A percentile compares a stretch with the other conserved stretches of the same genome.
phyloP scores from a whole-genome alignment of 2,888 invertebrate species.

The Netelia virgata region DNA sequence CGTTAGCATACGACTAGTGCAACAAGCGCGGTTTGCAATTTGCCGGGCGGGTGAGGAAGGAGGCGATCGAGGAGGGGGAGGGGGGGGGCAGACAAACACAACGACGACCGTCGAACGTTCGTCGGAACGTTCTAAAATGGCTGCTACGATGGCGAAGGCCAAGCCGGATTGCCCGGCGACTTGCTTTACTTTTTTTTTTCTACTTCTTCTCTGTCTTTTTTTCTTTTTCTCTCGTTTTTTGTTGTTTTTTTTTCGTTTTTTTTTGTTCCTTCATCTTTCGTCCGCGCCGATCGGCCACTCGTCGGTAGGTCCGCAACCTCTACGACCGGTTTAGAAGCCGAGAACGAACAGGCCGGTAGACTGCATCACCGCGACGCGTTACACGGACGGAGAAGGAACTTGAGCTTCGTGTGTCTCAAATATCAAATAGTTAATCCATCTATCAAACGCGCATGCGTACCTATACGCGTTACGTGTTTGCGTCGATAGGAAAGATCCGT shows the following conservation, averaged over 20 bases:
- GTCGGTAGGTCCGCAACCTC: slow-evolving; percentile 54
- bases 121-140: slow-evolving; percentile 82
- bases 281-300: slow-evolving; percentile 61
- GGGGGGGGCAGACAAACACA: slow-evolving; percentile 61
- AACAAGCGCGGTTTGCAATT: too few species aligned
- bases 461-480: too few species aligned
- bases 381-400: slow-evolving; percentile 6
- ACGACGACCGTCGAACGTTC: slow-evolving; percentile 82
- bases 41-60: background rate
- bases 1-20: too few species aligned
- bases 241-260: slow-evolving; percentile 2
- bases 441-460: background rate
- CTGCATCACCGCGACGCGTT: slow-evolving; percentile 23
- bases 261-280: slow-evolving; percentile 46
- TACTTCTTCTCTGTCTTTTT: slow-evolving; percentile 44
- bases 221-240: background rate
- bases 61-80: slow-evolving; percentile 3
- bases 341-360: slow-evolving; percentile 69
- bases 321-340: slow-evolving; percentile 83
- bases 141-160: slow-evolving; percentile 80
- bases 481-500: too few species aligned
- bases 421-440: background rate
- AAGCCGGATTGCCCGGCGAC: slow-evolving; percentile 77
- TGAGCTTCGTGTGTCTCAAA: slow-evolving; percentile 34
- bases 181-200: slow-evolving; percentile 50